Evolutionary conservation across 2,888 invertebrate species (phyloP), one percentile per base, ranked within the genome.

Genomic region (Pandemis heparana): DNA sequence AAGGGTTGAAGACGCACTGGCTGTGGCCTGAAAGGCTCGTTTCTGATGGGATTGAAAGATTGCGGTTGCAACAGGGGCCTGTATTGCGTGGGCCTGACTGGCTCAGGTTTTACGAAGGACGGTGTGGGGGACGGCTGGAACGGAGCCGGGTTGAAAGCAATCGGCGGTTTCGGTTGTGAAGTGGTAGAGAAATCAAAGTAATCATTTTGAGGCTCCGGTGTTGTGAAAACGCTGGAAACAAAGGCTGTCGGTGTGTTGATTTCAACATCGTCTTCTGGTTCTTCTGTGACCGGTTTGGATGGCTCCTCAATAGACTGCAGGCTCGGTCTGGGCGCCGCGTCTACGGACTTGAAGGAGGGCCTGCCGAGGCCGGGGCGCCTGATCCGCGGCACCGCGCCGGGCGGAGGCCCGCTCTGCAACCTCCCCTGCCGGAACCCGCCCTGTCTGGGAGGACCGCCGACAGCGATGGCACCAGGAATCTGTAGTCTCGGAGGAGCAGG

Each of bases 281-380:
- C 95, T 87, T 96, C 96, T 0, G 96, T 96, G 8, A 96, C 96
- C 0, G 96, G 96, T 79, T 96, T 96, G 14, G 96, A 90, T 65
- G 88, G 91, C 76, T 95, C 94, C 5, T 95, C 92, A 16, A 95
- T 85, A 7, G 92, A 94, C 81, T 95, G 95, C 18, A 92, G 87
- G 79, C 82, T 92, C 6, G 94, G 95, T 46, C 92, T 87, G 6
- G 92, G 93, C 16, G 91, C 85, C 16, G 87, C 95, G 80, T 86
- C 95, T 78, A 88, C 95, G 69, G 85, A 95, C 81, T 87, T 94
- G 83, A 95, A 92, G 39, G 94, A 92, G 23, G 92, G 92, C 77
- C 92, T 87, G 69, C 88, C 86, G 71, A 84, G 90, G 23, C 92
- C 94, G n/a, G 92, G 93, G 80, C 92, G 85, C 71, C 94, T 83